These are phyloP conservation scores for Oceanodroma tethys DNA, from an alignment of 2,113 vertebrate species.

Conservation along the genomic window DNA sequence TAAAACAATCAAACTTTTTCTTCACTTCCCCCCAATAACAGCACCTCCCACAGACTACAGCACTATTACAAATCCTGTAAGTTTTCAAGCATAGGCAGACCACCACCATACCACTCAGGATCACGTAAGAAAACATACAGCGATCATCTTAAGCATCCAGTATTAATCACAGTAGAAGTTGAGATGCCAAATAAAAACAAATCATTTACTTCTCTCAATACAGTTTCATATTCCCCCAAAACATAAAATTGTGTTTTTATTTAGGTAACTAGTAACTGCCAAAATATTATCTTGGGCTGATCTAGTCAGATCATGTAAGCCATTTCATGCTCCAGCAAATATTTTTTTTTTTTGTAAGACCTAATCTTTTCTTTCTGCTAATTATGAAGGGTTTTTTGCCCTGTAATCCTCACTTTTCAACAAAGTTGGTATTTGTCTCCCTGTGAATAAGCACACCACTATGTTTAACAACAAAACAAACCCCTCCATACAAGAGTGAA, in stretches of 20 bases:
- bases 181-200: background rate
- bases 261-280: background rate
- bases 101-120: background rate
- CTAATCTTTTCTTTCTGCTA: background rate
- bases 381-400: background rate
- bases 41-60: background rate
- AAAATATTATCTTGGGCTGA: background rate
- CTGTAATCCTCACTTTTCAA: background rate
- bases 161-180: background rate
- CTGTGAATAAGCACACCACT: background rate
- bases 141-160: background rate
- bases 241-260: background rate
- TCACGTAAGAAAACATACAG: background rate
- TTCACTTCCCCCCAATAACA: background rate
- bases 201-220: background rate
- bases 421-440: background rate
- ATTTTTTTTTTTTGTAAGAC: background rate
- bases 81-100: background rate
- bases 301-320: background rate
- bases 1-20: background rate
- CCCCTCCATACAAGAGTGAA: background rate
- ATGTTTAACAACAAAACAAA: background rate
- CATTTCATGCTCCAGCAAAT: background rate
- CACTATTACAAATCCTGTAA: background rate
- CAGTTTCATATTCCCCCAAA: background rate